Evolutionary conservation across 2,888 invertebrate species (phyloP).

Genomic region (Oxyscelio sp.): DNA sequence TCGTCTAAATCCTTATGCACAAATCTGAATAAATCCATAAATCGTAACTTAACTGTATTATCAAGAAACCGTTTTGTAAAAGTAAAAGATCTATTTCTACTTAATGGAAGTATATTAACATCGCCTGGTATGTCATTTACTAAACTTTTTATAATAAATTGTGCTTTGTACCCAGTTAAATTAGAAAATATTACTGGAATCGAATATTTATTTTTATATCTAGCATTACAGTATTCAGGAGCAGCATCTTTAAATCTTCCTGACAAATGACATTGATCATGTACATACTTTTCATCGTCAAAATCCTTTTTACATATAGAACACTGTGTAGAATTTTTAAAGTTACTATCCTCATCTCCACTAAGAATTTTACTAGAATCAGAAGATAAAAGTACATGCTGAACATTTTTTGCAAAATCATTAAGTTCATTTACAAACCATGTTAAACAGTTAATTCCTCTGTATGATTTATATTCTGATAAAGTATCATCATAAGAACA

Average conservation of each 20-base stretch:
- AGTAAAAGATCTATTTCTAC: neutral
- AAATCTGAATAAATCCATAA: neutral
- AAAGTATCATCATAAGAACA: too few relatives aligned
- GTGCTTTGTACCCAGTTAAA: neutral
- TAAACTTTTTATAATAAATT: neutral
- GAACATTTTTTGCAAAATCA: too few relatives aligned
- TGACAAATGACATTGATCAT: neutral
- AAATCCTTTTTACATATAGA: neutral
- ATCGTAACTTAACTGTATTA: neutral
- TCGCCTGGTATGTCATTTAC: neutral
- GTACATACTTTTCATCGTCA: neutral
- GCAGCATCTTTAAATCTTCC: neutral
- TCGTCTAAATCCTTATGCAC: neutral
- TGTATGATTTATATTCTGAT: too few relatives aligned
- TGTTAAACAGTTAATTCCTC: too few relatives aligned
- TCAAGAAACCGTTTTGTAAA: neutral
- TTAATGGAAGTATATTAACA: neutral
- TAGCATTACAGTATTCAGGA: neutral
- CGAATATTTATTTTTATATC: neutral
- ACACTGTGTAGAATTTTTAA: too few relatives aligned
- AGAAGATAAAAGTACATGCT: too few relatives aligned
- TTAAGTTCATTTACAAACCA: too few relatives aligned
- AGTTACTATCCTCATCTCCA: too few relatives aligned
- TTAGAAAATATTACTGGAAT: neutral
- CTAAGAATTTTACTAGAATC: too few relatives aligned